These are phyloP conservation scores for Percina caprodes DNA, from an alignment of 2,113 vertebrate species.

Conservation along the genomic window DNA sequence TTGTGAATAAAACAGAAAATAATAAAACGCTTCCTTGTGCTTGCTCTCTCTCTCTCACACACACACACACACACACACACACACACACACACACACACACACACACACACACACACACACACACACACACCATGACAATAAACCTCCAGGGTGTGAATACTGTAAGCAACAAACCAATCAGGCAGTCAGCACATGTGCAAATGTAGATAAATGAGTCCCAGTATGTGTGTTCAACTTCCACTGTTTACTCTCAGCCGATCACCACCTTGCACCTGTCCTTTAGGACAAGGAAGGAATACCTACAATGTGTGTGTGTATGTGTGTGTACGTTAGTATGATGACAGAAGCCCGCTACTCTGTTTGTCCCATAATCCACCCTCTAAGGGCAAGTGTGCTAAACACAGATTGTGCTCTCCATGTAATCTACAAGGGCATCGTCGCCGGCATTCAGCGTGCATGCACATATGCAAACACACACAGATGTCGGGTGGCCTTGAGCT, in stretches of 20 bases:
- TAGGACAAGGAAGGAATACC: constrained; percentile 43
- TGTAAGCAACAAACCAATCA: constrained; percentile 67
- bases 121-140: constrained; percentile 14
- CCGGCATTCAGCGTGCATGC: constrained; percentile 37
- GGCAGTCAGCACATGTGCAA: constrained; percentile 73
- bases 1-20: constrained; percentile 19
- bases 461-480: constrained; percentile 33
- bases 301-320: constrained; percentile 14
- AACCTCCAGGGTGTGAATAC: constrained; percentile 42
- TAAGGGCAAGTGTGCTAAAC: constrained; percentile 75
- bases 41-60: neutral
- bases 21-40: constrained; percentile 8
- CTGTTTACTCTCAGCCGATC: constrained; percentile 54
- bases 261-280: constrained; percentile 53
- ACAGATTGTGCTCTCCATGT: constrained; percentile 79
- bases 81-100: neutral
- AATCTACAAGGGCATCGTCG: constrained; percentile 81
- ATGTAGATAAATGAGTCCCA: constrained; percentile 70
- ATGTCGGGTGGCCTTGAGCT: constrained; percentile 35
- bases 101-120: neutral
- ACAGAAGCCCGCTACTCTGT: constrained; percentile 67
- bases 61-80: neutral
- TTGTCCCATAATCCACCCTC: constrained; percentile 79
- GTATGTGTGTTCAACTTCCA: constrained; percentile 20
- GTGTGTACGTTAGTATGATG: constrained; percentile 28